A percentile compares a stretch with the other conserved stretches of the same genome.
These are phyloP conservation scores for Linnaemya vulpina DNA, from an alignment of 2,888 invertebrate genomes.

Conservation along the genomic window DNA sequence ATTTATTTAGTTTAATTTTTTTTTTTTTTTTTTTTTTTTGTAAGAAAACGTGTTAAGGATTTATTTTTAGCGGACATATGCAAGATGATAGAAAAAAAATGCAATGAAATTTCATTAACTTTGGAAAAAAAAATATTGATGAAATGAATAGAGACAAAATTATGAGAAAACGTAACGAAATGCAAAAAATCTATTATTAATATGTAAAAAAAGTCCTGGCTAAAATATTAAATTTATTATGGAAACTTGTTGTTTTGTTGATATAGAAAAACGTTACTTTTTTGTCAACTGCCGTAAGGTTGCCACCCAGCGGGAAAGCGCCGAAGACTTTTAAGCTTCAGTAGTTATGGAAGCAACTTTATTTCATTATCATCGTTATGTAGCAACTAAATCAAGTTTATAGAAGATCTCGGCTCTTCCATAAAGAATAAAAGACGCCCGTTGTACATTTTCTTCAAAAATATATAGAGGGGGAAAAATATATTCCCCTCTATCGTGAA, in stretches of 20 bases:
- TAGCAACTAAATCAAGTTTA: too few species aligned
- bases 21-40: conserved; percentile 24
- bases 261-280: background rate
- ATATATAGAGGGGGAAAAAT: too few species aligned
- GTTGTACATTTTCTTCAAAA: too few species aligned
- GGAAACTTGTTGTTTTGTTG: background rate
- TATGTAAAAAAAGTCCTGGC: background rate
- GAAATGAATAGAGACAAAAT: conserved; percentile 3
- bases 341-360: too few species aligned
- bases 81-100: conserved; percentile 42
- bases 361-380: too few species aligned
- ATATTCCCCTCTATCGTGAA: too few species aligned
- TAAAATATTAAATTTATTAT: background rate
- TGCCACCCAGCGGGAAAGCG: too few species aligned
- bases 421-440: too few species aligned
- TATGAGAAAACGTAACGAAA: conserved; percentile 9
- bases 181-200: background rate
- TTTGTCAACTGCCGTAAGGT: too few species aligned
- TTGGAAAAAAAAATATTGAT: conserved; percentile 4
- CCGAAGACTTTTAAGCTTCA: too few species aligned
- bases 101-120: conserved; percentile 48
- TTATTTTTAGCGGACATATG: conserved; percentile 24
- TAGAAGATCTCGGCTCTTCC: too few species aligned
- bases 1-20: too few species aligned
- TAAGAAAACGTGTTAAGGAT: conserved; percentile 10